These are phyloP conservation scores for Reinhardtius hippoglossoides DNA, from an alignment of 2,113 vertebrate species.

Conservation along the genomic window DNA sequence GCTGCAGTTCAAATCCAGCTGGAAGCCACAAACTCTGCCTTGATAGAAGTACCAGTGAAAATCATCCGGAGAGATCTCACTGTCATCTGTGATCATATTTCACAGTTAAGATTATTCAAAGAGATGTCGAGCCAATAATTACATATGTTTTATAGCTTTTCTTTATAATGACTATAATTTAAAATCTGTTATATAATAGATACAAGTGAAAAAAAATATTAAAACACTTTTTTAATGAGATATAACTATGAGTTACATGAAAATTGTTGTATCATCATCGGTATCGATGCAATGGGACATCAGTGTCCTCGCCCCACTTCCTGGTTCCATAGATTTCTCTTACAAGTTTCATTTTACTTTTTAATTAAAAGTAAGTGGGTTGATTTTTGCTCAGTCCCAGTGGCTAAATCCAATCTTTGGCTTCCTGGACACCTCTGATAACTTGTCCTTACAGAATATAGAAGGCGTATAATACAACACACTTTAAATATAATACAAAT, in stretches of 20 bases:
- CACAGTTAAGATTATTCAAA: background rate
- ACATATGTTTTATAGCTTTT: background rate
- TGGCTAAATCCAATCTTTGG: no score
- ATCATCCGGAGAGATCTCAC: slow-evolving; percentile 70
- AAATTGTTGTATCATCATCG: no score
- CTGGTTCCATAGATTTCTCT: no score
- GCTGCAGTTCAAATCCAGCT: slow-evolving; percentile 62
- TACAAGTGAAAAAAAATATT: no score
- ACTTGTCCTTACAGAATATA: no score
- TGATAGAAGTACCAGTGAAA: slow-evolving; percentile 81
- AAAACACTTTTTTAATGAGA: background rate
- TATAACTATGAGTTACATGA: background rate
- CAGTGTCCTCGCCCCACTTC: no score
- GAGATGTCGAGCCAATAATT: background rate
- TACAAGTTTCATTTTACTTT: no score
- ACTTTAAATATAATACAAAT: background rate
- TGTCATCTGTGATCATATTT: slow-evolving; percentile 11
- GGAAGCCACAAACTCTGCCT: slow-evolving; percentile 72
- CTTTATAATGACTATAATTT: background rate
- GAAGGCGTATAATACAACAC: background rate
- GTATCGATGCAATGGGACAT: no score
- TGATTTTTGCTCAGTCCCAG: no score
- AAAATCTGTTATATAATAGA: no score
- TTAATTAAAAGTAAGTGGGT: no score
- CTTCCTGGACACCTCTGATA: no score